Evolutionary conservation across 1,140 invertebrate species (phyloP), one percentile per base, ranked within the genome.

Genomic region (Drosophila littoralis): DNA sequence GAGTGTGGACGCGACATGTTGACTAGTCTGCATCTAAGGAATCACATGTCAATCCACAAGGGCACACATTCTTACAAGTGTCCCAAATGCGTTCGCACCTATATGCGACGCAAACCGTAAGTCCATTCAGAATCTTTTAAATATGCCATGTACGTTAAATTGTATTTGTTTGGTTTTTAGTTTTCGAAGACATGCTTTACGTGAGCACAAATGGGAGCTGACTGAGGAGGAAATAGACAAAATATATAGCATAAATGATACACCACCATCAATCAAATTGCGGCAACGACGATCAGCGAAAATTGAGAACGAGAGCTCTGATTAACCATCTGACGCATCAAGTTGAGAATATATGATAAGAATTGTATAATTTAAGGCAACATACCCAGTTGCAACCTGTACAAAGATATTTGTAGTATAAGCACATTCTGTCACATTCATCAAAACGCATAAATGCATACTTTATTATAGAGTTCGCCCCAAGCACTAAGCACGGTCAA

Each of bases 71-170:
- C 75, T 2, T 79, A 81, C 40, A 79, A 77, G 22, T 91, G 90
- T 54, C 81, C 81, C 1, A 67, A 77, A 51, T 91, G 90, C 36
- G 70, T 73, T 5, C 74, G 67, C 1, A 57, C 54, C 3, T 91
- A 90, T 64, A 60, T 84, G 45, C 63, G 79, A 10, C 75, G 67
- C 9, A 69, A 75, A 7, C 59, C 71, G 90, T 91, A 58, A 85
- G 90, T 74, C 12, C 46, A 38, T 6, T 0, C 9, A 28, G 6
- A 55, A 28, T 50, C 3, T 5, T 10, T 45, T 45, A 22, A 9
- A 15, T 8, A 13, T 13, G 8, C 13, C 1, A 13, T 12, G 40
- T 4, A 13, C 1, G 2, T 10, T 6, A 1, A 50, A 36, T 54
- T 17, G 2, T 1, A 15, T 36, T 28, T 6, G 40, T 7, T 10